Base-by-base conservation (phyloP, 1,140 invertebrate genomes). In the Apis florea region DNA sequence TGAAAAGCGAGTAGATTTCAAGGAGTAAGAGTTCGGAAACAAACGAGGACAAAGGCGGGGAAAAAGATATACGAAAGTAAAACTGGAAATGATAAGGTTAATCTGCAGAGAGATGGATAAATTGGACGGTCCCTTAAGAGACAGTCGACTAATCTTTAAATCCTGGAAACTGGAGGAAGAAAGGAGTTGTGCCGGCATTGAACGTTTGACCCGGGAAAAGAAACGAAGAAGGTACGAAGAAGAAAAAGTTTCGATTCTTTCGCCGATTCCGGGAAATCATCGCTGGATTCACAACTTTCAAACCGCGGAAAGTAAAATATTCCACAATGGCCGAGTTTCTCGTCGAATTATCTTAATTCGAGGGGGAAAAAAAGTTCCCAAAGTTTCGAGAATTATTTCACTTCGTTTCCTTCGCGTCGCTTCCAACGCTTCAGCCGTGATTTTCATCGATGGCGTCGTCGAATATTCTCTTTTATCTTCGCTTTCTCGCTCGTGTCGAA, bases 121-220 rank as follows among this genome's bases (percentile, higher is more conserved):
- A 69, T 54, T 10, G 40, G 4, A 2, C 19, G 31, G 11, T 31
- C n/a, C 13, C 64, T 66, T 49, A 47, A 26, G 24, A 17, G 6
- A 58, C 21, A n/a, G 49, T 24, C 67, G 68, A 63, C 26, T 79
- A 40, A 72, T 79, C 68, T 64, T 54, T 72, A 64, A 72, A 72
- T 72, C 69, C 3, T 6, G 26, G 31, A 40, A 13, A 53, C 19
- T n/a, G 3, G 8, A 19, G n/a, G n/a, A 58, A 21, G 49, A 53
- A 54, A 21, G 17, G 54, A 13, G 68, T 54, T 54, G 49, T 59
- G 15, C 11, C 59, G 73, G 17, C 61, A 85, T 70, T 21, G 71
- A 64, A 79, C 70, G n/a, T 75, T 70, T 84, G 82, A 83, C 75
- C 66, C 61, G 6, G 54, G 1, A 5, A 47, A 26, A 19, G 31